Evolutionary conservation across 2,888 invertebrate genomes (phyloP).

Genomic region (Mechanitis messenoides): DNA sequence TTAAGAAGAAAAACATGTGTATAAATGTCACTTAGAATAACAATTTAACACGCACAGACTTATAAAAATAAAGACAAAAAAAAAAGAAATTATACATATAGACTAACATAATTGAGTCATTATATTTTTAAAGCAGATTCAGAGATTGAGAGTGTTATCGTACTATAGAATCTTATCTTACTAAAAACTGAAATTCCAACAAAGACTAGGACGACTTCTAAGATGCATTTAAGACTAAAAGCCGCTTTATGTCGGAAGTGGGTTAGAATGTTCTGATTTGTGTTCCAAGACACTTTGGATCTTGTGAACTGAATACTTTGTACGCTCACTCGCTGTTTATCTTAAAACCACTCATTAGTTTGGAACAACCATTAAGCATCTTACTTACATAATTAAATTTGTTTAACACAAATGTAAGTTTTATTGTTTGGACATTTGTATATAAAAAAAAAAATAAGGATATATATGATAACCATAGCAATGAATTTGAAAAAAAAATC

Average conservation of each 20-base stretch:
- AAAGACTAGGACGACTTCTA: constrained; percentile 5
- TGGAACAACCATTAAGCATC: not conserved
- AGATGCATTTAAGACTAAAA: constrained; percentile 20
- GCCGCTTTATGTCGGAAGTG: constrained; percentile 17
- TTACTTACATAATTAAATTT: not conserved
- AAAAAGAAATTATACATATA: no score
- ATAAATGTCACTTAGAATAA: no score
- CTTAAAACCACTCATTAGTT: not conserved
- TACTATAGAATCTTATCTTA: not conserved
- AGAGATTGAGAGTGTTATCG: not conserved
- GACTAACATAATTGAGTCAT: no score
- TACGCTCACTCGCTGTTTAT: not conserved
- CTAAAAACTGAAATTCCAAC: not conserved
- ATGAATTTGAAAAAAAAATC: no score
- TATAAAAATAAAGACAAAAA: no score
- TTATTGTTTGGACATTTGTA: no score
- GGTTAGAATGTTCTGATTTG: constrained; percentile 8
- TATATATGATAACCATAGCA: no score
- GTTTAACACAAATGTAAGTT: no score
- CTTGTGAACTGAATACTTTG: constrained; percentile 4
- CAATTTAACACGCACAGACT: no score
- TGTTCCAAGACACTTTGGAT: not conserved
- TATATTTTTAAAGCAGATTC: not conserved
- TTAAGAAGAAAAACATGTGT: no score
- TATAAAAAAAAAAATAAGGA: no score